Conservation (phyloP, 2,113 vertebrate species). For the Ceratotherium simum region DNA sequence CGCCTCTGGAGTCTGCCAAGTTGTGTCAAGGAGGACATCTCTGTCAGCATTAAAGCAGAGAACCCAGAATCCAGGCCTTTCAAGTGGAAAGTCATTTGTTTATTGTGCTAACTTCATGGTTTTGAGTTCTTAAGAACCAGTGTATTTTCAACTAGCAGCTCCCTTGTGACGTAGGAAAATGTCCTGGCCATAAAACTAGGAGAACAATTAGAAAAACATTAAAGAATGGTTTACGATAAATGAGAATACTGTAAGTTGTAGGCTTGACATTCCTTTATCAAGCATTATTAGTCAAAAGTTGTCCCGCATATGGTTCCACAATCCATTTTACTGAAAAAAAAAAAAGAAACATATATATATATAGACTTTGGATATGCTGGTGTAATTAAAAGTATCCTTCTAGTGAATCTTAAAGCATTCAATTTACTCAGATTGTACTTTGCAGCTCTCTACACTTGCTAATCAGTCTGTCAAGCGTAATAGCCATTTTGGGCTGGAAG, state of each 20-base stretch:
- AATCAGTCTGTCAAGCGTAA: conserved; percentile 90
- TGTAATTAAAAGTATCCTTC: conserved; percentile 79
- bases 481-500: conserved; percentile 85
- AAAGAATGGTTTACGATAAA: conserved; percentile 59
- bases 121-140: not conserved
- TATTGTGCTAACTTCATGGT: accelerated
- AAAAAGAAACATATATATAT: conserved; percentile 29
- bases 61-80: accelerated
- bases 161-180: too few relatives aligned
- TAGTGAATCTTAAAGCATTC: conserved; percentile 80
- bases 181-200: not conserved
- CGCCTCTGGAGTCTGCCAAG: too few relatives aligned
- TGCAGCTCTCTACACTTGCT: conserved; percentile 83
- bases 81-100: not conserved
- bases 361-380: conserved; percentile 68
- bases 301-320: conserved; percentile 64
- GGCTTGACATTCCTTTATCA: conserved; percentile 54
- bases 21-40: not conserved
- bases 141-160: not conserved
- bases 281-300: conserved; percentile 77
- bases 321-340: conserved; percentile 79
- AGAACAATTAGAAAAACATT: conserved; percentile 76
- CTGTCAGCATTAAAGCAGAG: too few relatives aligned
- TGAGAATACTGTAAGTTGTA: conserved; percentile 61
- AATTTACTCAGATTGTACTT: conserved; percentile 82